phyloP scores from a whole-genome alignment of 35 echinoderm and acorn worm species.

The Anneissia japonica region DNA sequence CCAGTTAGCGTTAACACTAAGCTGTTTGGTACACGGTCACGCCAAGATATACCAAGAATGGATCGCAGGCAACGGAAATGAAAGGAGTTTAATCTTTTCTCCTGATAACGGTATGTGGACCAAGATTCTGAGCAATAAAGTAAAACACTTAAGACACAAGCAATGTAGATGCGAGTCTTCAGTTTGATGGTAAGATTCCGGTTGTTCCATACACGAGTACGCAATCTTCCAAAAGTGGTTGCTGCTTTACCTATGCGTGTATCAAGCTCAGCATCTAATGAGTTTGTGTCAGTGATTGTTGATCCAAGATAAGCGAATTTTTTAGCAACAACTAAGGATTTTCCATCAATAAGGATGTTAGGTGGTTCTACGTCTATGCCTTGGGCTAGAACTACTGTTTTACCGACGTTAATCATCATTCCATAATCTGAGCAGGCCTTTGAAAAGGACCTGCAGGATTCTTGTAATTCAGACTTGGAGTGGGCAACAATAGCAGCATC shows the following conservation, averaged over 20 bases:
- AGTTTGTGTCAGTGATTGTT: background rate
- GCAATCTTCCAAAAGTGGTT: conserved; percentile 7
- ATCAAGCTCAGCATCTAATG: conserved; percentile 23
- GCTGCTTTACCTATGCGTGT: background rate
- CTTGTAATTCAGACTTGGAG: no score
- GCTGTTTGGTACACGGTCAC: conserved; percentile 18
- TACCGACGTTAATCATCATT: background rate
- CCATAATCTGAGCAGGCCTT: background rate
- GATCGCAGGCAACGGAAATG: conserved; percentile 7
- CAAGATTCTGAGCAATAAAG: conserved; percentile 36
- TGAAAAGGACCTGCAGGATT: background rate
- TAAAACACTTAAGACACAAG: conserved; percentile 6
- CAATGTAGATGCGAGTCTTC: background rate
- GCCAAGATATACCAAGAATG: conserved; percentile 12
- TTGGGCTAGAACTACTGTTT: background rate
- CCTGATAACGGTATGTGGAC: conserved; percentile 15
- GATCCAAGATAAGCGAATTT: background rate
- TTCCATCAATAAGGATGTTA: background rate
- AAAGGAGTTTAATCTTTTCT: conserved; percentile 19
- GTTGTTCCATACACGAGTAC: conserved; percentile 5
- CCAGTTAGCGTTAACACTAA: background rate
- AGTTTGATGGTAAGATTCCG: conserved; percentile 7
- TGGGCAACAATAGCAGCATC: background rate
- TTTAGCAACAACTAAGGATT: no score
- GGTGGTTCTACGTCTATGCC: background rate